Base-by-base conservation (phyloP, 2,113 vertebrate genomes). In the Uria aalge region DNA sequence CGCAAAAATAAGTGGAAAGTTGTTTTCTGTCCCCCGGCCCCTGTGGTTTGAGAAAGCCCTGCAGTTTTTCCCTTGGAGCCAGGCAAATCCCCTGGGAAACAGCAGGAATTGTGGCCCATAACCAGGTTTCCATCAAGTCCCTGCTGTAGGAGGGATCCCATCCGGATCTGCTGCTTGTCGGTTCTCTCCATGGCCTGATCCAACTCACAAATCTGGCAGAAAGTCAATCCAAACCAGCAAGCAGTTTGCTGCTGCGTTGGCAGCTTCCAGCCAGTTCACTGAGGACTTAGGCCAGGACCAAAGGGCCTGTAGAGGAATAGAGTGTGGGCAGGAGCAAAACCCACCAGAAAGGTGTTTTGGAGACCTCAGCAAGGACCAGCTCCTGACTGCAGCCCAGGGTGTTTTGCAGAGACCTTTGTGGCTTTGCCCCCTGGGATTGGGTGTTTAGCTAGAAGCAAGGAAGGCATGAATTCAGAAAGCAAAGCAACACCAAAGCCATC, bases 91-190 rank as follows among this genome's bases (percentile, higher is more conserved):
- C 36, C 15, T 69, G 36, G 27, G 32, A 19, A 56, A 48, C 18
- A 19, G 60, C 38, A 68, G 75, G 68, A 74, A 55, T 62, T 0
- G 0, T 75, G 40, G 40, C 40, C 48, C 2, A 1, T 50, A 36
- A 56, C 19, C 40, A 81, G n/a, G 47, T 75, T 81, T 75, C 14
- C 69, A 34, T 24, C 0, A 2, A 69, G 48, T 21, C 22, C 26
- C 40, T 50, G 30, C 57, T 59, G 64, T 11, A 40, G 43, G 20
- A 83, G 36, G 15, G 63, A 72, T 77, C 48, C 38, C 43, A 9
- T 43, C 15, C 0, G 0, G n/a, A 43, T 69, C 36, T 72, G 64
- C 34, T 72, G 62, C 69, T 48, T 2, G 1, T 26, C 0, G 1
- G 11, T 29, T 64, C 32, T 50, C 59, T 32, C 45, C 17, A 5